A percentile compares a stretch with the other conserved stretches of the same genome.
Evolutionary conservation across 2,888 invertebrate species (phyloP).

Genomic region (Ellobium chinense): DNA sequence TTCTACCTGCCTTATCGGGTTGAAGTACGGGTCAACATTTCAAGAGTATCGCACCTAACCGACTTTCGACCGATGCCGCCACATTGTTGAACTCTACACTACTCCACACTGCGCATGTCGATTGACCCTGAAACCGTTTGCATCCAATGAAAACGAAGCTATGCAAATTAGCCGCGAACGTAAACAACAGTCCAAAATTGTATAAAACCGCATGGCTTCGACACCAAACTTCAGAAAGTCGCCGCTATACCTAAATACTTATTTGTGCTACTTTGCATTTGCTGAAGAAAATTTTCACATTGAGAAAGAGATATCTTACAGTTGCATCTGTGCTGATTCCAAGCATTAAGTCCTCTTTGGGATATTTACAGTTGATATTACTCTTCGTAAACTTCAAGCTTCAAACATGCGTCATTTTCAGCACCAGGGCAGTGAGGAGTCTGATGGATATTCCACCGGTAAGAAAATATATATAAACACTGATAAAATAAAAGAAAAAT

Average conservation of each 20-base stretch:
- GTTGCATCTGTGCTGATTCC: too few species aligned
- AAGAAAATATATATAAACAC: background rate
- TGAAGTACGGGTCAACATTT: background rate
- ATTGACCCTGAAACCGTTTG: constrained; percentile 40
- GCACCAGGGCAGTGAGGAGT: constrained; percentile 39
- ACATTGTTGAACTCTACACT: too few species aligned
- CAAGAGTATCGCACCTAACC: background rate
- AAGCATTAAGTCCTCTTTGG: too few species aligned
- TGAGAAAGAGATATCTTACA: too few species aligned
- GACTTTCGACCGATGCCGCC: background rate
- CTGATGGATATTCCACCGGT: constrained; percentile 59
- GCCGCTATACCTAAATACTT: too few species aligned
- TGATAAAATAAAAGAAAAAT: background rate
- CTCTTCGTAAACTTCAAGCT: too few species aligned
- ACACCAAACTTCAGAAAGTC: background rate
- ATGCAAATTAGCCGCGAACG: constrained; percentile 1
- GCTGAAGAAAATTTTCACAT: too few species aligned
- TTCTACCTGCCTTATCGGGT: background rate
- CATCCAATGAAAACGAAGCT: constrained; percentile 40
- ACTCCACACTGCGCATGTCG: constrained; percentile 32
- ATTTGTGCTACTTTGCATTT: too few species aligned
- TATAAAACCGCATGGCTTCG: constrained; percentile 23
- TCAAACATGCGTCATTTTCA: constrained; percentile 41
- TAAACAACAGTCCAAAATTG: background rate
- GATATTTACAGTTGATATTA: too few species aligned